Evolutionary conservation across 1,140 invertebrate genomes (phyloP).

Genomic region (Drosophila pachea): DNA sequence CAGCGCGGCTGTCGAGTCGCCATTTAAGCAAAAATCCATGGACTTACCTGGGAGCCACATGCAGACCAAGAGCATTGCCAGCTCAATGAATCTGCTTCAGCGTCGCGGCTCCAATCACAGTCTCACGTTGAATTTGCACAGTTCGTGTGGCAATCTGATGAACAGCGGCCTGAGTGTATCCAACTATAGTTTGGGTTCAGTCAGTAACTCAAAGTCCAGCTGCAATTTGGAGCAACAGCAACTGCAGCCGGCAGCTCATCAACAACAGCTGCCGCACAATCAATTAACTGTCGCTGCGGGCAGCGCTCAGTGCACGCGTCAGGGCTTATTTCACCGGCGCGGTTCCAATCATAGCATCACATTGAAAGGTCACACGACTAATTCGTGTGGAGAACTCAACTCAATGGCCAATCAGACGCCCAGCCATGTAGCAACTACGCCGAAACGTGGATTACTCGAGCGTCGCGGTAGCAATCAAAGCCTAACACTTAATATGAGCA

Average conservation of each 20-base stretch:
- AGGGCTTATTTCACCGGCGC: conserved; percentile 86
- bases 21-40: conserved; percentile 74
- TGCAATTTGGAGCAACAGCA: conserved; percentile 62
- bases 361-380: conserved; percentile 70
- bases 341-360: conserved; percentile 95
- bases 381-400: conserved; percentile 79
- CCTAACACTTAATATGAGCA: conserved; percentile 84
- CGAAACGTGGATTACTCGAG: conserved; percentile 85
- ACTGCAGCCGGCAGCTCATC: conserved; percentile 16
- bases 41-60: conserved; percentile 47
- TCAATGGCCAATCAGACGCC: conserved; percentile 77
- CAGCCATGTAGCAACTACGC: conserved; percentile 47
- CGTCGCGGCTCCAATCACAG: conserved; percentile 93
- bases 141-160: conserved; percentile 73
- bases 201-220: conserved; percentile 70
- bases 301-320: conserved; percentile 79
- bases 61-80: conserved; percentile 56
- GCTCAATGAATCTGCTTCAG: conserved; percentile 83
- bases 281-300: conserved; percentile 42
- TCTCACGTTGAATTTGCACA: conserved; percentile 84
- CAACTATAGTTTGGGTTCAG: conserved; percentile 69
- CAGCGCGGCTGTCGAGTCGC: conserved; percentile 40
- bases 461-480: conserved; percentile 92
- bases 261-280: conserved; percentile 26
- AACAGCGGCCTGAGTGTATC: conserved; percentile 70